Base-by-base conservation (phyloP, 1,140 invertebrate genomes). In the Hesperophylax magnus region DNA sequence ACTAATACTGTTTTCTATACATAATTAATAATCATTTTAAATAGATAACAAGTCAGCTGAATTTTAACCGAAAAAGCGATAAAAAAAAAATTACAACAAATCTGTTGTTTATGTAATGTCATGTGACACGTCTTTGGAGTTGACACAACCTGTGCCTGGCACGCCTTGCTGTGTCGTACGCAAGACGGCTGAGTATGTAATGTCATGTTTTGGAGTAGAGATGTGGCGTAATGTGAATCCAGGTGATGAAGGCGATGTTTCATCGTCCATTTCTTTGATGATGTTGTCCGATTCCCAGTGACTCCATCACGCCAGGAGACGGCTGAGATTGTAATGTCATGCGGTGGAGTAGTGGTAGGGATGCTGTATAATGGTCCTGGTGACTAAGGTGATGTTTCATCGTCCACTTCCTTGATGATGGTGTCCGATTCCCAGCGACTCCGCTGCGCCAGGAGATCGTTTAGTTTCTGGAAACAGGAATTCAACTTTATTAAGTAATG, bases 251-350 rank as follows among this genome's bases (percentile, higher is more conserved):
- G 90, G 91, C 0, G 91, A 91, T 71, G 85, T 89, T 85, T 92
- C 91, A 77, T 92, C 91, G 52, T 90, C 89, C 0, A 92, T 92
- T 86, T 93, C 92, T 79, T 88, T 90, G 76, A 93, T 93, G 9
- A 92, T 89, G 0, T 91, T 91, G 85, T 93, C 91, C 20, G 92
- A 88, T 82, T 93, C 92, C 86, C 91, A 90, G 63, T 92, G 86
- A 56, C 91, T 88, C 18, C 91, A 85, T 81, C 92, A 91, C 0
- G 91, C 86, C 18, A 92, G 47, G 20, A 93, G 82, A 67, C 91
- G 89, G 83, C 90, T 88, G 20, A 91, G 86, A 89, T 91, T 91
- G 92, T 93, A 86, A 18, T 34, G 34, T 34, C 7, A 34, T 34
- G 8, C 7, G 34, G 17, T 56, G 17, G 54, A 20, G 58, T 18